Evolutionary conservation across 2,888 invertebrate genomes (phyloP).

Genomic region (Cephus spinipes): DNA sequence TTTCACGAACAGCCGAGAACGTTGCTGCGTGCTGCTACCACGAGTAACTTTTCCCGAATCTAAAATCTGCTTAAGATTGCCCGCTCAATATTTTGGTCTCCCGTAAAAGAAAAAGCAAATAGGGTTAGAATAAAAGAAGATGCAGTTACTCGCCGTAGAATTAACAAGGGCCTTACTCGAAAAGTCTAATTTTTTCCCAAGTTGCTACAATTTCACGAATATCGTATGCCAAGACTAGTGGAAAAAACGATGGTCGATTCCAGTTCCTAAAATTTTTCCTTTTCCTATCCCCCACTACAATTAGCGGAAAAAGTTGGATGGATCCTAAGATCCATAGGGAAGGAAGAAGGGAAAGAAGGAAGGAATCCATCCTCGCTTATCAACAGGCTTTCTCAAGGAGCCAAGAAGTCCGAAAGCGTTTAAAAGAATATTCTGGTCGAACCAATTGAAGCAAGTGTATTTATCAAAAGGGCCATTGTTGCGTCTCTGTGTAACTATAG

Average conservation of each 20-base stretch:
- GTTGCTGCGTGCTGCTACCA: too few species aligned
- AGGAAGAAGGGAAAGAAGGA: not conserved
- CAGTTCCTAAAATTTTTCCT: slow-evolving; percentile 17
- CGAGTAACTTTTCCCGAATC: too few species aligned
- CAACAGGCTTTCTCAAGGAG: not conserved
- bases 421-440: not conserved
- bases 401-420: not conserved
- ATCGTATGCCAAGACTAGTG: slow-evolving; percentile 41
- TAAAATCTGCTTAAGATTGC: too few species aligned
- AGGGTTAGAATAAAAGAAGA: too few species aligned
- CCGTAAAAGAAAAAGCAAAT: too few species aligned
- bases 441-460: not conserved
- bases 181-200: slow-evolving; percentile 40
- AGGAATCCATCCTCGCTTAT: not conserved
- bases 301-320: not conserved
- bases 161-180: slow-evolving; percentile 12
- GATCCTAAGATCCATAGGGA: not conserved
- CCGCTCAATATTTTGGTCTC: too few species aligned
- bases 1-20: too few species aligned
- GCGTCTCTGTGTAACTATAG: too few species aligned
- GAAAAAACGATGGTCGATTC: slow-evolving; percentile 35
- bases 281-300: not conserved
- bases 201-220: slow-evolving; percentile 39
- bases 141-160: too few species aligned
- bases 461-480: too few species aligned